These are phyloP conservation scores for Smithornis capensis DNA, from an alignment of 2,113 vertebrate genomes.

Conservation along the genomic window DNA sequence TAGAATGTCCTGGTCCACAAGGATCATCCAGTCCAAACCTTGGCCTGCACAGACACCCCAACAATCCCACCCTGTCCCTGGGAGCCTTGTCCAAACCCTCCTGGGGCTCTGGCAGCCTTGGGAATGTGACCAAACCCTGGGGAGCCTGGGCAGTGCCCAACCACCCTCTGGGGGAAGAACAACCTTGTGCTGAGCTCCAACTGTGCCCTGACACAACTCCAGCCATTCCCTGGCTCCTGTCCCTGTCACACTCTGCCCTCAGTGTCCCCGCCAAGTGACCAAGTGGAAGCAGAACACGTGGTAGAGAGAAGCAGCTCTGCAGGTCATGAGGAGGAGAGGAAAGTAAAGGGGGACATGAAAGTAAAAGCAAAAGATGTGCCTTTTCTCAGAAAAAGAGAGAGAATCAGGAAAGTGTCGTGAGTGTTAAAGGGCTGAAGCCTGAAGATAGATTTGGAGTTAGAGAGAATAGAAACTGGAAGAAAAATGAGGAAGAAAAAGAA, in stretches of 20 bases:
- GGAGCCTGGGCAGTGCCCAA: background rate
- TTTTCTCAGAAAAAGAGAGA: background rate
- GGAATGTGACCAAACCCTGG: background rate
- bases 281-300: background rate
- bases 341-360: background rate
- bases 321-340: background rate
- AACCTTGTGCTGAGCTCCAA: background rate
- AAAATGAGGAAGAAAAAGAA: background rate
- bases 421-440: background rate
- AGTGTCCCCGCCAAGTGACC: background rate
- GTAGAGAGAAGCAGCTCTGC: background rate
- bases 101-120: background rate
- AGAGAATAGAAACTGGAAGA: background rate
- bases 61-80: background rate
- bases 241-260: background rate
- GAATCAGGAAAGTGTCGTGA: background rate
- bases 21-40: background rate
- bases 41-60: background rate
- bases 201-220: background rate
- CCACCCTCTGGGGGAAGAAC: background rate
- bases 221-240: background rate
- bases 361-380: background rate
- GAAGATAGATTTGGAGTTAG: background rate
- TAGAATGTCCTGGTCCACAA: background rate
- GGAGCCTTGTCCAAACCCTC: background rate